Evolutionary conservation across 2,113 vertebrate genomes (phyloP).

Genomic region (Sapayoa aenigma): DNA sequence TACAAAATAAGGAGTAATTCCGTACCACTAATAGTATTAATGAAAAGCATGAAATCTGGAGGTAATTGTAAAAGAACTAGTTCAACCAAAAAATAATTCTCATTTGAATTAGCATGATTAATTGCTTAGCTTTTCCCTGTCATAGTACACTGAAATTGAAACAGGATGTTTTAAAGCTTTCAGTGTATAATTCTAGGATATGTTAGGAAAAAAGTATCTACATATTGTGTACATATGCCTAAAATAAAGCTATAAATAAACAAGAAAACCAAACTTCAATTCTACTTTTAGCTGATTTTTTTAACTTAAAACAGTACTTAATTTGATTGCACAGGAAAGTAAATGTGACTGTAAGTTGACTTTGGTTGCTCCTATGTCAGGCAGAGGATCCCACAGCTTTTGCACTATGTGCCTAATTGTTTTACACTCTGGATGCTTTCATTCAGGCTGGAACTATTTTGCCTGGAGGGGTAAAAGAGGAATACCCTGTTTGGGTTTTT

Average conservation of each 20-base stretch:
- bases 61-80: conserved; percentile 37
- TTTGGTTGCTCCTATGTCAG: not conserved
- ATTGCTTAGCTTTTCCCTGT: conserved; percentile 35
- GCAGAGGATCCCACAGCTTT: not conserved
- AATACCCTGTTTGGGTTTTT: conserved; percentile 24
- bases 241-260: conserved; percentile 37
- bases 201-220: not conserved
- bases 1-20: conserved; percentile 64
- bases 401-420: not conserved
- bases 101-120: conserved; percentile 64
- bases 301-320: not conserved
- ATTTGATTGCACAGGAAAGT: conserved; percentile 9
- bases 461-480: not conserved
- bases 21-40: conserved; percentile 42
- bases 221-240: not conserved
- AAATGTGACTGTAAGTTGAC: not conserved
- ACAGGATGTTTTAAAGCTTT: not conserved
- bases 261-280: not conserved
- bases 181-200: not conserved
- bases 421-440: conserved; percentile 3
- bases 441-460: not conserved
- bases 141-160: conserved; percentile 5
- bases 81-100: conserved; percentile 50
- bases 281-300: not conserved
- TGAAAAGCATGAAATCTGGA: conserved; percentile 61